A percentile compares a stretch with the other conserved stretches of the same genome.
These are phyloP conservation scores for Emydoidea blandingii DNA, from an alignment of 2,797 vertebrate genomes.

Conservation along the genomic window DNA sequence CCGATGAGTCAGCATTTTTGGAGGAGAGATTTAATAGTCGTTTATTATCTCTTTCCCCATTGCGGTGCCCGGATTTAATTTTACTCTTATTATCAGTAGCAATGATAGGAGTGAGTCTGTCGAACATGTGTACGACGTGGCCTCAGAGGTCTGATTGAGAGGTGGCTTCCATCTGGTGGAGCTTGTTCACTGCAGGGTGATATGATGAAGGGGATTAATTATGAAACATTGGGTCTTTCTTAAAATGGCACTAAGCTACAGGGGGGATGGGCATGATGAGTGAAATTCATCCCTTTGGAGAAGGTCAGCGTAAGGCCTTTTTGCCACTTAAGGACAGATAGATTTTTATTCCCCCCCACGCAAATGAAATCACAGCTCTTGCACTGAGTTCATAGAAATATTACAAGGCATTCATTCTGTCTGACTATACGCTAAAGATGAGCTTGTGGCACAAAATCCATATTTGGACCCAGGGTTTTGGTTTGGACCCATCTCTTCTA, in stretches of 20 bases:
- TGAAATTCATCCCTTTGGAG: neutral
- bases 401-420: neutral
- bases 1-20: conserved; percentile 47
- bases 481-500: neutral
- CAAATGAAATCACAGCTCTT: neutral
- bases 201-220: neutral
- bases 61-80: conserved; percentile 63
- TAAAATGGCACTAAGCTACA: neutral
- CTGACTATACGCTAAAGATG: neutral
- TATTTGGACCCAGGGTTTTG: neutral
- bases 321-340: neutral
- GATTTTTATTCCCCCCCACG: neutral
- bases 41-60: conserved; percentile 52
- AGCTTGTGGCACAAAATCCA: neutral
- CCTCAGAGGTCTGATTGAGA: neutral
- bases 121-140: conserved; percentile 9
- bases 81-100: conserved; percentile 18
- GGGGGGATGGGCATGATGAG: neutral
- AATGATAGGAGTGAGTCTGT: conserved; percentile 22
- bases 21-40: conserved; percentile 52
- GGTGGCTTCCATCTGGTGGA: neutral
- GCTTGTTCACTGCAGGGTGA: neutral
- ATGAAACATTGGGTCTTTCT: neutral
- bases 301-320: accelerated
- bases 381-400: neutral